Base-by-base conservation (phyloP, 1,140 invertebrate genomes). In the Papilio dardanus region DNA sequence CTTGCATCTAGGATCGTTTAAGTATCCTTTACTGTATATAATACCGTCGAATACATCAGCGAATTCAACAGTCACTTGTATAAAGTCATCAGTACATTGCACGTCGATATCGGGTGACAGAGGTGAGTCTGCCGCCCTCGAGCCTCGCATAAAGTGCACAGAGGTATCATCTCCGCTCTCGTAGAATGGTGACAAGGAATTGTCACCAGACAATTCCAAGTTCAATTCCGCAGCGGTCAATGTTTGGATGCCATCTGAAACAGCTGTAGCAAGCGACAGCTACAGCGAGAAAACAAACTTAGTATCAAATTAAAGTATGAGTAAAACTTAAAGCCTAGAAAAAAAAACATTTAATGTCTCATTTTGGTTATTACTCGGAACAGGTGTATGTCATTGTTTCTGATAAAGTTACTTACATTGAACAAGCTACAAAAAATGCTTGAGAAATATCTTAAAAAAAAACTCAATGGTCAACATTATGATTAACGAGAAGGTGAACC, bases 1-100 rank as follows among this genome's bases (percentile, higher is more conserved):
- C 95, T 94, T 94, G 94, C 96, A 96, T 75, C 94, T 95, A 12
- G 95, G 94, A 83, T 96, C 95, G 42, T 94, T 94, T 79, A 95
- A 95, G 76, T 95, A 94, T 14, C 96, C 96, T 84, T 96, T 96
- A 79, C 96, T 96, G 92, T 96, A 97, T 35, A 97, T 95, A 19
- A 96, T 94, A n/a, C 96, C 96, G 77, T 96, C 94, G 79, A 96
- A 97, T 1, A 95, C 89, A 50, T 94, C 93, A 3, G 94, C 91
- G 83, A 96, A 96, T 31, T 95, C 94, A 0, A 97, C 93, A 35
- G 94, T 94, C 2, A 97, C 96, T 37, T 94, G 90, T 82, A 97
- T 96, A 16, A 91, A 94, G 3, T 91, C 88, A 6, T 89, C 89
- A 6, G 93, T 93, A 80, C 96, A 97, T 83, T 96, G 94, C 0